Conservation (phyloP, 2,797 vertebrate species). For the Sandelia bainsii region DNA sequence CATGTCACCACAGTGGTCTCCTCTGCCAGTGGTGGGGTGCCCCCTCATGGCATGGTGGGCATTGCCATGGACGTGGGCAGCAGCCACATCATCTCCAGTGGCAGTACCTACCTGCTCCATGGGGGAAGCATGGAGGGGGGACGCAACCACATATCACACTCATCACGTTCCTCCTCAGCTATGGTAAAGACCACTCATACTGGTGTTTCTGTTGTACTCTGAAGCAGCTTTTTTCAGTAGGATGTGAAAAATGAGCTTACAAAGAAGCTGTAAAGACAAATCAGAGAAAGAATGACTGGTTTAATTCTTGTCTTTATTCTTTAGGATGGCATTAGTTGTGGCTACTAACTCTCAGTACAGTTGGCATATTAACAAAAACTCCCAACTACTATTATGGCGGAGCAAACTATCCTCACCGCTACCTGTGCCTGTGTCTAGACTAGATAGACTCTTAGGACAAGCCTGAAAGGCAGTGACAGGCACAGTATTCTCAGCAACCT, state of each 20-base stretch:
- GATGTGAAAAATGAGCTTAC: neutral
- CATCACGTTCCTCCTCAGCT: slow-evolving; percentile 95
- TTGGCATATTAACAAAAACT: slow-evolving; percentile 2
- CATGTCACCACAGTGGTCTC: slow-evolving; percentile 95
- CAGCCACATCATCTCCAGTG: slow-evolving; percentile 94
- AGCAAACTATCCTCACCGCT: slow-evolving; percentile 20
- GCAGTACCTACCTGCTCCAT: slow-evolving; percentile 96
- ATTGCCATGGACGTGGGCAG: slow-evolving; percentile 95
- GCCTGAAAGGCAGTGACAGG: slow-evolving; percentile 27
- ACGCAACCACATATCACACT: slow-evolving; percentile 93
- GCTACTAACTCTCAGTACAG: slow-evolving; percentile 1
- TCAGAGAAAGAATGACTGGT: neutral
- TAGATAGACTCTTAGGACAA: slow-evolving; percentile 21
- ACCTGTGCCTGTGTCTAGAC: slow-evolving; percentile 40
- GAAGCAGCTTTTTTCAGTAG: slow-evolving; percentile 4
- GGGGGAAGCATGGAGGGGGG: slow-evolving; percentile 91
- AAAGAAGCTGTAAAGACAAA: neutral
- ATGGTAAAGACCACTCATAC: slow-evolving; percentile 87
- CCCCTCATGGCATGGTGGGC: slow-evolving; percentile 96
- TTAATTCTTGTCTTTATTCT: slow-evolving; percentile 3
- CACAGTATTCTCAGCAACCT: slow-evolving; percentile 34
- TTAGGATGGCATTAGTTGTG: neutral
- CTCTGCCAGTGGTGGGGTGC: slow-evolving; percentile 88
- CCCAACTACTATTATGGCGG: neutral
- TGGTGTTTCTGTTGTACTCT: neutral